A percentile compares a stretch with the other conserved stretches of the same genome.
These are phyloP conservation scores for Aphelenchoides bicaudatus DNA, from an alignment of 2,888 invertebrate species.

Conservation along the genomic window DNA sequence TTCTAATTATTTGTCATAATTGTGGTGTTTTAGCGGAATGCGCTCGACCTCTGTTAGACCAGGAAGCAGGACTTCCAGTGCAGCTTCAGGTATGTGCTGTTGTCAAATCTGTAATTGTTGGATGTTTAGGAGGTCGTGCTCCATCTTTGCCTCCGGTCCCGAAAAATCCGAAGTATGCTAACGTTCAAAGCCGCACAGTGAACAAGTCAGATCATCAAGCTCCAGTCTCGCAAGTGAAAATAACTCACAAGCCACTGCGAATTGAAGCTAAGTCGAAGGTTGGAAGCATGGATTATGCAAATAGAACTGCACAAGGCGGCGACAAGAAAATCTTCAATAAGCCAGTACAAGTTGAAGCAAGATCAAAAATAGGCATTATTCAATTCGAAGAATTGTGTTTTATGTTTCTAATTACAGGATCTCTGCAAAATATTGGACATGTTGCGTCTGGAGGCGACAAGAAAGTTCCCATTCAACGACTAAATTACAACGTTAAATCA, in stretches of 20 bases:
- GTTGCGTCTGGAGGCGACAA: background rate
- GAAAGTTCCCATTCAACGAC: background rate
- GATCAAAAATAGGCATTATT: too few relatives aligned
- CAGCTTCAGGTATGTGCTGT: slow-evolving; percentile 7
- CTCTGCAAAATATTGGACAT: slow-evolving; percentile 15
- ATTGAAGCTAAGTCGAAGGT: slow-evolving; percentile 14
- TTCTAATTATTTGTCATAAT: too few relatives aligned
- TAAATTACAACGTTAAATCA: background rate
- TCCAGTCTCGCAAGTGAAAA: slow-evolving; percentile 13
- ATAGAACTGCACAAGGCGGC: too few relatives aligned
- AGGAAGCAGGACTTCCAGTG: slow-evolving; percentile 11
- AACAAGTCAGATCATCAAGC: background rate
- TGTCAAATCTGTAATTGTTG: background rate
- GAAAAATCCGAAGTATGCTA: slow-evolving; percentile 12
- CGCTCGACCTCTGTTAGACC: slow-evolving; percentile 13
- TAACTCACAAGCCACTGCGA: slow-evolving; percentile 15
- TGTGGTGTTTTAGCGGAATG: slow-evolving; percentile 14
- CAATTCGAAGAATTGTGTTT: too few relatives aligned
- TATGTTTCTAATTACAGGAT: too few relatives aligned
- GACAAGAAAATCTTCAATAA: too few relatives aligned
- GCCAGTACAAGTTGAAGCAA: too few relatives aligned
- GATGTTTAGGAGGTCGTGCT: slow-evolving; percentile 5
- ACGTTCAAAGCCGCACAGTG: slow-evolving; percentile 15
- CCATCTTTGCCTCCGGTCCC: slow-evolving; percentile 15
- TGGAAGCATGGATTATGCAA: too few relatives aligned